Evolutionary conservation across 2,888 invertebrate species (phyloP).

Genomic region (Cancer borealis): DNA sequence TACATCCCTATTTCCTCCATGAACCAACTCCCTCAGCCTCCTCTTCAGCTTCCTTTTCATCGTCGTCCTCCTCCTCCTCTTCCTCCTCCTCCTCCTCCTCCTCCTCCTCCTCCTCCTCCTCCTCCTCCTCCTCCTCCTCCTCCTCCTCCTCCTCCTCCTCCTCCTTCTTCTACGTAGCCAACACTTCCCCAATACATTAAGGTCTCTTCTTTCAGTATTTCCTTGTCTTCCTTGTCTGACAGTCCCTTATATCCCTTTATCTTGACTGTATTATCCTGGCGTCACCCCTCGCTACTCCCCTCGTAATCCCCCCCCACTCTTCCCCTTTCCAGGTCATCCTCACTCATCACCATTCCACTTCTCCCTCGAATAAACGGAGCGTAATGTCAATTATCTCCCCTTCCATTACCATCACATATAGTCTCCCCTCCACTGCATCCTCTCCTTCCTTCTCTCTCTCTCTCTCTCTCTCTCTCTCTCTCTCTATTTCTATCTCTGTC

Average conservation of each 20-base stretch:
- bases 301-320: background rate
- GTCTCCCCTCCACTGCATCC: constrained; percentile 3
- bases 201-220: background rate
- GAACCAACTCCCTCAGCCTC: background rate
- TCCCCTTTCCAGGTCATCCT: background rate
- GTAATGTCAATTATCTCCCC: constrained; percentile 37
- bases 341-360: constrained; percentile 20
- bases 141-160: background rate
- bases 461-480: constrained; percentile 40
- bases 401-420: constrained; percentile 30
- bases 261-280: background rate
- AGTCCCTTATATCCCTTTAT: background rate
- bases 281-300: background rate
- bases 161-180: background rate
- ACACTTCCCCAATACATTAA: background rate
- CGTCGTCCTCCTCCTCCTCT: background rate
- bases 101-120: background rate
- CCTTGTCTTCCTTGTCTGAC: constrained; percentile 9
- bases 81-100: background rate
- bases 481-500: constrained; percentile 24
- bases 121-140: background rate
- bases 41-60: background rate
- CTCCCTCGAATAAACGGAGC: constrained; percentile 27
- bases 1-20: background rate
- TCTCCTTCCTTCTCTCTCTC: constrained; percentile 29